Evolutionary conservation across 2,888 invertebrate genomes (phyloP), one percentile per base, ranked within the genome.

Genomic region (Orchestes rusci): DNA sequence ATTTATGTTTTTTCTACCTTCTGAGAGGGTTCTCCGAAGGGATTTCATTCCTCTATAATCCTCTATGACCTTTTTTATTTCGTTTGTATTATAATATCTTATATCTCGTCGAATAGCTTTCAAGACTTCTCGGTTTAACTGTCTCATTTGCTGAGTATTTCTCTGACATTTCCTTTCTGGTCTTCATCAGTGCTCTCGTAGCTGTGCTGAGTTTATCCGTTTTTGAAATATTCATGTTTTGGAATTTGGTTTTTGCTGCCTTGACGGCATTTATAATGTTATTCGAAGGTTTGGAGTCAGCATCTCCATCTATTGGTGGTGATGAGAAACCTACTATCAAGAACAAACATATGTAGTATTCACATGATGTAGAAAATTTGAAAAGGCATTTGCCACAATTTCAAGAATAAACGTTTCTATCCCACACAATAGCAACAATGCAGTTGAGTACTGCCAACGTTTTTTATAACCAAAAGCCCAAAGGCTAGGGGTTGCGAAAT

Each of bases 1-100:
- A 36, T 18, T 18, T 2, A 36, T 18, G n/a, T 36, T 36, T 36
- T 36, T 36, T 36, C 23, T 36, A 16, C 23, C 36, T 20, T 36
- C 23, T 20, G 23, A 10, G 20, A 36, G 15, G 15, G 5, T 20
- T 36, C 13, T 36, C 23, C 23, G n/a, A 12, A 36, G 2, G 7
- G 19, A 36, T 23, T 36, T 20, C 23, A 3, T 18, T 13, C 36
- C 20, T 20, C 15, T 36, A 36, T 18, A 16, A n/a, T 16, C 33
- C 33, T 16, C 33, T 33, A 33, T 30, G 7, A 12, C 7, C 13
- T 12, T 30, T n/a, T 5, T 30, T 30, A 30, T 12, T 30, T 30
- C 30, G 5, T 16, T 33, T 16, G 30, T 30, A 16, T 33, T 16
- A 4, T 15, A 33, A 8, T 15, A 16, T 16, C 33, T 33, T 13